Evolutionary conservation across 2,888 invertebrate genomes (phyloP).

Genomic region (Ectemnius lituratus): DNA sequence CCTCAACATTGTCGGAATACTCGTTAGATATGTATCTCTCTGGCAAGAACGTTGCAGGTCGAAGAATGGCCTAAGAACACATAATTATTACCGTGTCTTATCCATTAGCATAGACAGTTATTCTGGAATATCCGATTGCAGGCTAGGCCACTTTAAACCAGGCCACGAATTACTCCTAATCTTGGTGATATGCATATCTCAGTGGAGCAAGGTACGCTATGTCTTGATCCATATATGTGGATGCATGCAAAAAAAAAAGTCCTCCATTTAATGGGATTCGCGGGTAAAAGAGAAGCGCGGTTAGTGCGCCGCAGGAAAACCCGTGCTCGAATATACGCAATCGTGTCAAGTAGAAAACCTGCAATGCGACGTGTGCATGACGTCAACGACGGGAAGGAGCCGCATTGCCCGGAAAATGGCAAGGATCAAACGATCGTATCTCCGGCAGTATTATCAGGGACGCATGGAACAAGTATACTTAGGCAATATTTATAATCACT

Average conservation of each 20-base stretch:
- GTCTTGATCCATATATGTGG: not conserved
- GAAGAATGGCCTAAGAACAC: not conserved
- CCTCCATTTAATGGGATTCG: not conserved
- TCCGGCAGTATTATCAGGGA: too few species aligned
- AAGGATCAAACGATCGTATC: conserved; percentile 18
- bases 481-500: conserved; percentile 5
- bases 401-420: conserved; percentile 26
- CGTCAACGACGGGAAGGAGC: conserved; percentile 45
- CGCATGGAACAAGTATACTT: too few species aligned
- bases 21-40: not conserved
- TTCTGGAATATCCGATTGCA: too few species aligned
- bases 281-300: not conserved
- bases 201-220: not conserved
- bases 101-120: too few species aligned
- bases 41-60: not conserved
- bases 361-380: conserved; percentile 47
- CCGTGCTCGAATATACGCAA: conserved; percentile 42
- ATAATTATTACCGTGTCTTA: not conserved
- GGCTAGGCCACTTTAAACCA: too few species aligned
- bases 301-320: conserved; percentile 29
- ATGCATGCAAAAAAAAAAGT: not conserved
- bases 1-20: not conserved
- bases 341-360: conserved; percentile 51
- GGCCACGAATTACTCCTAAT: conserved; percentile 1
- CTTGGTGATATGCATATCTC: not conserved